Conservation (phyloP, 2,888 invertebrate genomes). For the Scrobipalpa atriplicella region DNA sequence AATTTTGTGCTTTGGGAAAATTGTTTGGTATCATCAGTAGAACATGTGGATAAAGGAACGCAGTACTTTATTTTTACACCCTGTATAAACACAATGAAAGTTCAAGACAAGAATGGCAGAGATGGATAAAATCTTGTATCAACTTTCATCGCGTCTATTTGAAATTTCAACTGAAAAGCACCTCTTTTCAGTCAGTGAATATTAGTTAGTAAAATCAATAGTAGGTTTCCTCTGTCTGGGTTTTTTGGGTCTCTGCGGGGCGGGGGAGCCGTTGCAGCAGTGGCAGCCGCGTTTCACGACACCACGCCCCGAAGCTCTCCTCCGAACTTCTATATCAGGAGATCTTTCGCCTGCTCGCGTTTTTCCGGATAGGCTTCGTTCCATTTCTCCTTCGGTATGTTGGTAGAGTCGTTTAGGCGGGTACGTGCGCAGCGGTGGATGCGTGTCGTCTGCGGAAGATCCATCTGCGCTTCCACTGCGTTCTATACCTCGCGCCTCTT, state of each 20-base stretch:
- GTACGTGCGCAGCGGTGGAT: conserved; percentile 70
- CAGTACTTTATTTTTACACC: no score
- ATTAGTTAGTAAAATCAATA: conserved; percentile 49
- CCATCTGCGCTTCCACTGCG: conserved; percentile 60
- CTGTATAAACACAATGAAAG: conserved; percentile 31
- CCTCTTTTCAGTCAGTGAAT: background rate
- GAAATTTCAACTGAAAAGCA: background rate
- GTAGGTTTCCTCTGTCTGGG: conserved; percentile 61
- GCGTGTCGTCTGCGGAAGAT: conserved; percentile 61
- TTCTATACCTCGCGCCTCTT: conserved; percentile 63
- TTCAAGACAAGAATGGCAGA: conserved; percentile 27
- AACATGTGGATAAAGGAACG: no score
- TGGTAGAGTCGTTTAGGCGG: conserved; percentile 61
- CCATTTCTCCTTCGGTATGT: conserved; percentile 52
- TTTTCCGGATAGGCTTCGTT: conserved; percentile 72
- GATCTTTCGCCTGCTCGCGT: conserved; percentile 58
- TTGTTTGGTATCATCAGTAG: no score
- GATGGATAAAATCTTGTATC: conserved; percentile 7
- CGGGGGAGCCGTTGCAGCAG: conserved; percentile 83
- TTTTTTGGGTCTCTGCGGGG: conserved; percentile 77
- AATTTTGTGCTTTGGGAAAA: no score
- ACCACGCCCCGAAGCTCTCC: conserved; percentile 75
- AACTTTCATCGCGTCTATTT: background rate
- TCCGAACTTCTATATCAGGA: conserved; percentile 48
- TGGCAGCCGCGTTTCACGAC: conserved; percentile 84